Conservation (phyloP, 1,140 invertebrate genomes). For the Brachionus calyciflorus region DNA sequence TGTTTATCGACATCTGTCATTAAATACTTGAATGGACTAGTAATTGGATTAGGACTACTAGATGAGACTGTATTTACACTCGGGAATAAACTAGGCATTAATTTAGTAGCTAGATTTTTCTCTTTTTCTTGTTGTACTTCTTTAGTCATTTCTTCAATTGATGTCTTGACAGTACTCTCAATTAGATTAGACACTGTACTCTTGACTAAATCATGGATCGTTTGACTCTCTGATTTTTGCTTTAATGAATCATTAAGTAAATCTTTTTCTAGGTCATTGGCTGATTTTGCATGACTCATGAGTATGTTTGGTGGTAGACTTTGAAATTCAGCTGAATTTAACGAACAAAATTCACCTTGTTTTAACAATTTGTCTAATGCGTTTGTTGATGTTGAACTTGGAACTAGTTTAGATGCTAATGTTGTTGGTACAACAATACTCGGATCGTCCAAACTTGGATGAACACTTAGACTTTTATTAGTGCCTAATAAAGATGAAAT, state of each 20-base stretch:
- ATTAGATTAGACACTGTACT: neutral
- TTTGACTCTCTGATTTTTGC: neutral
- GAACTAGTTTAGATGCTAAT: neutral
- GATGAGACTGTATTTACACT: constrained; percentile 5
- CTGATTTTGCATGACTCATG: neutral
- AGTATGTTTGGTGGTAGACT: neutral
- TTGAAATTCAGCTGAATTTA: neutral
- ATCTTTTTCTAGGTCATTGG: constrained; percentile 3
- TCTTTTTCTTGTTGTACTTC: constrained; percentile 16
- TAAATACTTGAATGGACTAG: constrained; percentile 17
- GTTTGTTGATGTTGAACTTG: constrained; percentile 3
- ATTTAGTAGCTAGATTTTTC: constrained; percentile 4
- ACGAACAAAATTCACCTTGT: neutral
- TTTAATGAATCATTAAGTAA: neutral
- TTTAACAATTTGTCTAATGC: constrained; percentile 23
- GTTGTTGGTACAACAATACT: neutral
- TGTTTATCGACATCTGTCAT: neutral
- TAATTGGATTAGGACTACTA: constrained; percentile 13
- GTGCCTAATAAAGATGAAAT: constrained; percentile 30
- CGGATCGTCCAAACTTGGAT: neutral
- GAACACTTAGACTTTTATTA: constrained; percentile 10
- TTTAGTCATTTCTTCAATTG: constrained; percentile 33
- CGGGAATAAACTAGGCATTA: constrained; percentile 16
- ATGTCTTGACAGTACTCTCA: constrained; percentile 22
- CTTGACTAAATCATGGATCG: constrained; percentile 9